phyloP scores from a whole-genome alignment of 2,888 invertebrate genomes.

The Sminthurides aquaticus region DNA sequence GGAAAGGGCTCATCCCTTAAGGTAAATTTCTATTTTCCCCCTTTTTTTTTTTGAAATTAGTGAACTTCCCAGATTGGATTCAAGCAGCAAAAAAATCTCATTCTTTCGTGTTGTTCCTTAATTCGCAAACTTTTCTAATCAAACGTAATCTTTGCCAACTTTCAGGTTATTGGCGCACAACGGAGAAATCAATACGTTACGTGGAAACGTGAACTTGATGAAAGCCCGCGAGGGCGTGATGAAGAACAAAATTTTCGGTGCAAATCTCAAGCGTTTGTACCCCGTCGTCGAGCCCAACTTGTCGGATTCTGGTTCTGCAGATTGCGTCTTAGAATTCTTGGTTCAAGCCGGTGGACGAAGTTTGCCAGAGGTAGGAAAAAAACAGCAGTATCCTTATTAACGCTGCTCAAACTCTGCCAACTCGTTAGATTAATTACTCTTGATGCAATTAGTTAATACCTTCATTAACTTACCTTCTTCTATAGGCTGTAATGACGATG shows the following conservation, averaged over 20 bases:
- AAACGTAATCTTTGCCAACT: background rate
- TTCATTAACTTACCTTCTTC: background rate
- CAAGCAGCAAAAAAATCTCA: no score
- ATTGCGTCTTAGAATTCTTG: conserved; percentile 95
- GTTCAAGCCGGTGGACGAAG: conserved; percentile 85
- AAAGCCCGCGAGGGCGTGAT: conserved; percentile 97
- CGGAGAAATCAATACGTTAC: conserved; percentile 97
- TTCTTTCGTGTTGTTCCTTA: background rate
- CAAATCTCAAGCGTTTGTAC: conserved; percentile 77
- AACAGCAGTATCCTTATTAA: no score
- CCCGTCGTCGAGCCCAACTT: conserved; percentile 96
- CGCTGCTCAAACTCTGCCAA: background rate
- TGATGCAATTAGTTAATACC: background rate
- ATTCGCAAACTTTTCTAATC: background rate
- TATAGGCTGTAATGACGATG: conserved; percentile 99
- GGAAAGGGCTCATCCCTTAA: conserved; percentile 96
- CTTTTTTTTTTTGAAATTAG: background rate
- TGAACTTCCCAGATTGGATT: background rate
- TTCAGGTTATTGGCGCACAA: conserved; percentile 84
- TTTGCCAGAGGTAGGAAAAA: conserved; percentile 24
- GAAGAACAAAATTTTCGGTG: conserved; percentile 76
- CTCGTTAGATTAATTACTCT: background rate
- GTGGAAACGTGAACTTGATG: conserved; percentile 98
- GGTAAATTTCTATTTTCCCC: conserved; percentile 52
- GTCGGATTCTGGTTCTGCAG: conserved; percentile 94